phyloP scores from a whole-genome alignment of 2,888 invertebrate species.

The Thymelicus acteon region DNA sequence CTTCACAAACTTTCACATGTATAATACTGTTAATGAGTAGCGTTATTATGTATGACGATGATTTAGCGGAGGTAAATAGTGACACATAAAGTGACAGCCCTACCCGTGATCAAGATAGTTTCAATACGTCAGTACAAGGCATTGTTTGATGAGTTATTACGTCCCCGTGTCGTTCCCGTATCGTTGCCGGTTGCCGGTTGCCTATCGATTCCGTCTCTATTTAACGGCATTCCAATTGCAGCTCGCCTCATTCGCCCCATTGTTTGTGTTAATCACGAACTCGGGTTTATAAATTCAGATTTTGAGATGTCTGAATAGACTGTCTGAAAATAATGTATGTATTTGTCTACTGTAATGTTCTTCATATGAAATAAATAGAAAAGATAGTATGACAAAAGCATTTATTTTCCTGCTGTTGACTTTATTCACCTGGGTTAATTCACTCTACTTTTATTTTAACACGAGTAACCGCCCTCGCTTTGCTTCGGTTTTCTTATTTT shows the following conservation, averaged over 20 bases:
- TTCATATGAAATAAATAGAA: no score
- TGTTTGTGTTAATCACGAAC: neutral
- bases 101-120: conserved; percentile 3
- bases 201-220: neutral
- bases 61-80: neutral
- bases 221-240: neutral
- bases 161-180: conserved; percentile 4
- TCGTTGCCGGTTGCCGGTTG: neutral
- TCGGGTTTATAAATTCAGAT: neutral
- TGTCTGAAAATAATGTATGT: neutral
- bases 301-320: neutral
- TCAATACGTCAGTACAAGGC: neutral
- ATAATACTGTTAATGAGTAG: no score
- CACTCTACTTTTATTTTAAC: no score
- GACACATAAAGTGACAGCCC: neutral
- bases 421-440: no score
- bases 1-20: no score
- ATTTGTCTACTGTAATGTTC: neutral
- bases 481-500: no score
- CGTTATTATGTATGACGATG: no score
- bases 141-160: conserved; percentile 16
- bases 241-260: neutral
- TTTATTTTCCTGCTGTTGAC: no score
- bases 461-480: no score
- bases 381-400: no score